Conservation (phyloP, 2,113 vertebrate genomes). For the Candoia aspera region DNA sequence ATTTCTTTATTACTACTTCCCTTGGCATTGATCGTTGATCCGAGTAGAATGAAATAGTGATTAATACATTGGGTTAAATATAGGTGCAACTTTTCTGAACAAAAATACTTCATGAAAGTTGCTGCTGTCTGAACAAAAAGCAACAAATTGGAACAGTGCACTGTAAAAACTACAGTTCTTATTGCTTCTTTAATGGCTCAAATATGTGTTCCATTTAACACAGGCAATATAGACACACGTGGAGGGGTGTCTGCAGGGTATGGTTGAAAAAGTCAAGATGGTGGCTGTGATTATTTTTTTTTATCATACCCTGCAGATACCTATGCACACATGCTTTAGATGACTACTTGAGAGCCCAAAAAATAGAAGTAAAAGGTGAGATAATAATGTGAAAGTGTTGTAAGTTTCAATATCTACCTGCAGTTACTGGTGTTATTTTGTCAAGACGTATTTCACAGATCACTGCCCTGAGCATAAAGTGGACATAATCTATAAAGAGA, state of each 20-base stretch:
- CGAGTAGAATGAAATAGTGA: no score
- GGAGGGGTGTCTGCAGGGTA: no score
- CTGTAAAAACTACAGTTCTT: slow-evolving; percentile 48
- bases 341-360: slow-evolving; percentile 27
- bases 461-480: slow-evolving; percentile 32
- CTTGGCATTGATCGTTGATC: no score
- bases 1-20: no score
- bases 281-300: no score
- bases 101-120: neutral
- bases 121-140: neutral
- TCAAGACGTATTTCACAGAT: slow-evolving; percentile 38
- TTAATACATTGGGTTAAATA: neutral
- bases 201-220: slow-evolving; percentile 36
- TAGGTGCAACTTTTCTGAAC: neutral
- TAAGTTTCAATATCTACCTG: slow-evolving; percentile 8
- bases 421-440: slow-evolving; percentile 33
- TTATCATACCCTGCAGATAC: neutral
- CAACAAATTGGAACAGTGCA: slow-evolving; percentile 20
- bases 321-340: neutral
- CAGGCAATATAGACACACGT: neutral
- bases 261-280: no score
- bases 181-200: slow-evolving; percentile 34
- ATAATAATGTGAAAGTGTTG: slow-evolving; percentile 2
- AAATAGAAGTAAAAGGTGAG: slow-evolving; percentile 33
- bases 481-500: slow-evolving; percentile 33